Base-by-base conservation (phyloP, 1,140 invertebrate species). In the Drosophila sp. region DNA sequence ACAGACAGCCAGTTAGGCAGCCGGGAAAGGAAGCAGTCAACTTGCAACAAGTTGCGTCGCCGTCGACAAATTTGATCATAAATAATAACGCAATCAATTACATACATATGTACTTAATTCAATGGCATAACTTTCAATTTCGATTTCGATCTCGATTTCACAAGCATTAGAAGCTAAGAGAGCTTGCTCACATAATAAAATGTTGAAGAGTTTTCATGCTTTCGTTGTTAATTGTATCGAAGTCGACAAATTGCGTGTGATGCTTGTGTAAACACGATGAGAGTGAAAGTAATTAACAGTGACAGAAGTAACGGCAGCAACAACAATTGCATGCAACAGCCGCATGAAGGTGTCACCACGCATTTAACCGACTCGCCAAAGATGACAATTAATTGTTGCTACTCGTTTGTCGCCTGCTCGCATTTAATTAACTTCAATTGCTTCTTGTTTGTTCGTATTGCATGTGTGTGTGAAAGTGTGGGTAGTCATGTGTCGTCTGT, bases 391-490 rank as follows among this genome's bases (percentile, higher is more conserved):
- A 84, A 73, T 76, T 76, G 51, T 56, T 72, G 75, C 62, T 61
- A 53, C 63, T 69, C 32, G 38, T 38, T 29, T 45, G 34, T 69
- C 64, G 59, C 58, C 38, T 48, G 54, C 61, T 57, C 40, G 71
- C 73, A 73, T 87, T 87, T 82, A 87, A 87, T 87, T 87, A 89
- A 89, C 83, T 82, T 74, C 74, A 81, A 78, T 86, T 86, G 81
- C 41, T 57, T 40, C 69, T 61, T 38, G 18, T 14, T n/a, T 41
- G 48, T 41, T 29, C 4, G 21, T 4, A 1, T 21, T 21, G 21
- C 21, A 36, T 58, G 45, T 45, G 14, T 41, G 4, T 45, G 27
- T 14, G 16, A 14, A 3, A 25, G 16, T 46, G 16, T 25, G 18
- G 36, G 18, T 40, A 7, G 8, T 11, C n/a, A 9, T 58, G 58